Evolutionary conservation across 2,113 vertebrate species (phyloP).

Genomic region (Philantomba maxwellii): DNA sequence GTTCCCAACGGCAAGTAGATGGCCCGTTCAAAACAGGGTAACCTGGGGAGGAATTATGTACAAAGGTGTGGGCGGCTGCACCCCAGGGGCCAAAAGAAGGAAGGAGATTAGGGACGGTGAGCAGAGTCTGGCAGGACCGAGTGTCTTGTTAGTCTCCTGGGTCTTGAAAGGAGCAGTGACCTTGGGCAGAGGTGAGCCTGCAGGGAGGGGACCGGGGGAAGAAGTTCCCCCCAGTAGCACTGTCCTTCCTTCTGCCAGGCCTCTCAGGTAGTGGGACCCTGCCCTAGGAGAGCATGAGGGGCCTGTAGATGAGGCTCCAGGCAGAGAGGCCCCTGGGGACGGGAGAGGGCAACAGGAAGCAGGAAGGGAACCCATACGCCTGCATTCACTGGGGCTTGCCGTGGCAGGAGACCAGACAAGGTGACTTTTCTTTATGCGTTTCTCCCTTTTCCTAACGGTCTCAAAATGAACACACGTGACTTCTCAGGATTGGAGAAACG

Average conservation of each 20-base stretch:
- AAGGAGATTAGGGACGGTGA: background rate
- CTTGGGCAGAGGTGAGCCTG: background rate
- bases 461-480: background rate
- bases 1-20: background rate
- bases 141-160: background rate
- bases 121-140: no score
- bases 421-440: background rate
- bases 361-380: background rate
- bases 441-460: background rate
- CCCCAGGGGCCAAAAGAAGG: background rate
- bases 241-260: background rate
- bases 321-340: background rate
- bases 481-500: background rate
- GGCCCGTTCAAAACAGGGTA: background rate
- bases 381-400: background rate
- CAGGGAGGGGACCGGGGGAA: background rate
- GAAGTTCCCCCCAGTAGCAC: no score
- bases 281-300: fast-evolving
- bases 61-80: background rate
- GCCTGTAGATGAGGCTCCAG: background rate
- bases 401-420: background rate
- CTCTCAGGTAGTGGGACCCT: background rate
- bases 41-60: background rate
- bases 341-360: background rate
- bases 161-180: background rate